A percentile compares a stretch with the other conserved stretches of the same genome.
Evolutionary conservation across 1,140 invertebrate species (phyloP).

Genomic region (Drosophila arizonae): DNA sequence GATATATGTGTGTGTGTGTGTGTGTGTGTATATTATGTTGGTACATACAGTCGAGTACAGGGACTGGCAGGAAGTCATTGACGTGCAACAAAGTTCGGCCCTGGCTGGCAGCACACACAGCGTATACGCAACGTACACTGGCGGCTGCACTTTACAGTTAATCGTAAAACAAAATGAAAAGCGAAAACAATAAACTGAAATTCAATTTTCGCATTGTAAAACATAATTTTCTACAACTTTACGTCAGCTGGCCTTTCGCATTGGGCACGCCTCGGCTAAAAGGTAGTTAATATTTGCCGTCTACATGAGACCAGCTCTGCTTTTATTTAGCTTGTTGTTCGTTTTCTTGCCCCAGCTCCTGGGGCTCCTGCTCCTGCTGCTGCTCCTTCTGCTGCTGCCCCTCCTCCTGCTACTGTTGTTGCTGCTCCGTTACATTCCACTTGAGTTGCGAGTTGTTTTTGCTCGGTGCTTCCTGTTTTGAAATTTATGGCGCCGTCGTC

Average conservation of each 20-base stretch:
- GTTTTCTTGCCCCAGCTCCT: slow-evolving; percentile 4
- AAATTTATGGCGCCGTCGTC: slow-evolving; percentile 42
- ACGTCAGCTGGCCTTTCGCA: slow-evolving; percentile 37
- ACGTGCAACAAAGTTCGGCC: slow-evolving; percentile 42
- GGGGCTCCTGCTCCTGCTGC: slow-evolving; percentile 1
- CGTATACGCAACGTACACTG: slow-evolving; percentile 29
- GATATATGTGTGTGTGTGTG: no score
- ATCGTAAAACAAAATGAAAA: slow-evolving; percentile 51
- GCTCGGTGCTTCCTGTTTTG: slow-evolving; percentile 42
- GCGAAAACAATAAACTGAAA: slow-evolving; percentile 53
- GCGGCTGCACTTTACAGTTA: slow-evolving; percentile 48
- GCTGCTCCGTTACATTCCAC: slow-evolving; percentile 21
- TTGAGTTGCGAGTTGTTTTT: slow-evolving; percentile 40
- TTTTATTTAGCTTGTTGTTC: slow-evolving; percentile 11
- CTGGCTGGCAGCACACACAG: slow-evolving; percentile 10
- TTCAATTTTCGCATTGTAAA: slow-evolving; percentile 65
- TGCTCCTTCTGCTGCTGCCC: neutral
- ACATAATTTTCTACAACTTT: slow-evolving; percentile 62
- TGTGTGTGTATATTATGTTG: no score
- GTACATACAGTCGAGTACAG: no score
- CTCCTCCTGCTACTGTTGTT: slow-evolving; percentile 15
- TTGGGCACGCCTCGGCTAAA: slow-evolving; percentile 19
- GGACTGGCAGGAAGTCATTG: slow-evolving; percentile 32
- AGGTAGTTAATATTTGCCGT: slow-evolving; percentile 45
- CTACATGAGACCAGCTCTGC: slow-evolving; percentile 22